Base-by-base conservation (phyloP, 1,140 invertebrate species). In the Venustaconcha ellipsiformis region DNA sequence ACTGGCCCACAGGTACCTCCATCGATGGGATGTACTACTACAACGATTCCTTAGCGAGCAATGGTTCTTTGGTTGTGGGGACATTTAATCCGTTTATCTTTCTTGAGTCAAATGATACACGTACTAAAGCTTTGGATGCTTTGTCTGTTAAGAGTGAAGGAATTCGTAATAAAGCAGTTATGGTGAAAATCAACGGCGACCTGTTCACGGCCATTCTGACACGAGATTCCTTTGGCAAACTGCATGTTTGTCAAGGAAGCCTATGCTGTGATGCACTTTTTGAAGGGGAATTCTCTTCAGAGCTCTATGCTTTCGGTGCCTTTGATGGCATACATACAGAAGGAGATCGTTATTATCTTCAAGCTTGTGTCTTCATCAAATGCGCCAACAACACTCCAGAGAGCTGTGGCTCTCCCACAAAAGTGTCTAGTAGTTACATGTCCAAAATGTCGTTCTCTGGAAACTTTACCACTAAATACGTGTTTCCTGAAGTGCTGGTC, bases 1-100 rank as follows among this genome's bases (percentile, higher is more conserved):
- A 82, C 66, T 73, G 78, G 20, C 82, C 83, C 2, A 58, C 77
- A 8, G 80, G 80, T 5, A 70, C 71, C 5, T 92, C 14, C 91
- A 37, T 72, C 6, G 72, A 77, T 56, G 67, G 57, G 0, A 58
- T 59, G 4, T 86, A 80, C 66, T 80, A 76, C 48, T 81, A 81
- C 73, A 79, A 84, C 67, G 62, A 67, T 8, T 60, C 17, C 48
- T 0, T 55, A 18, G 6, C 63, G 3, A 78, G 75, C 57, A 72
- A 64, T 3, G 80, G 80, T 13, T 69, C 55, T 11, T 74, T 84
- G 17, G 66, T 86, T 15, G 77, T 86, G 48, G 76, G 72, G 15
- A 65, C 37, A 8, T 72, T 58, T 57, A 80, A 30, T 57, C 83
- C 30, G 26, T 66, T 48, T 18, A 58, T 26, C 14, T 58, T 57